Base-by-base conservation (phyloP, 1,140 invertebrate genomes). In the Aricia agestis region DNA sequence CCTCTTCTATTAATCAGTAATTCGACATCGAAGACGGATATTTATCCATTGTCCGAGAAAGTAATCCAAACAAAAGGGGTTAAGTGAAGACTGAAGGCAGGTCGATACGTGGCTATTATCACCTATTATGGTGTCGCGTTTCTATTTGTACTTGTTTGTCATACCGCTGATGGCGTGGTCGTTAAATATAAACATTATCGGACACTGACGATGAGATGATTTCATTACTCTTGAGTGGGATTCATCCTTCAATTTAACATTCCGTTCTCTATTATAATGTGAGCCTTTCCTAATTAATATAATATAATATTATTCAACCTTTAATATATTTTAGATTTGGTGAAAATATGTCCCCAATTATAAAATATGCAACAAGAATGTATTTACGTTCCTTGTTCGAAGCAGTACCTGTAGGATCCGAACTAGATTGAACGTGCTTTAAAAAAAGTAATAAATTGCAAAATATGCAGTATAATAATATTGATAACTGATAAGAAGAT, bases 121-220 rank as follows among this genome's bases (percentile, higher is more conserved):
- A 61, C 57, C 75, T 77, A 80, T 80, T 80, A 80, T 74, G 71
- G 78, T 80, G 72, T 80, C 52, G 13, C n/a, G 72, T 80, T 80
- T 74, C 78, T 67, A 31, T 41, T 67, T 32, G 15, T 31, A 31
- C 52, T 25, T 65, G 58, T 74, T 71, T 65, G 66, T 74, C 66
- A 19, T 57, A 25, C 17, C 17, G 10, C 41, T 32, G 41, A 61
- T 31, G 13, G 52, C 32, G 59, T 63, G 59, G 59, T 63, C 59
- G 68, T 25, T 70, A 63, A 25, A 25, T 19, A 65, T 42, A 65
- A 63, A 45, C 42, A 42, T 52, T 52, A 13, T 52, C 45, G 45
- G 19, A 42, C 32, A 70, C 61, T 13, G n/a, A 13, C 18, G 32
- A 36, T 36, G 36, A 45, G n/a, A 70, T 52, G 17, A 65, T 45